phyloP scores from a whole-genome alignment of 2,113 vertebrate species.

The Donacobius atricapilla region DNA sequence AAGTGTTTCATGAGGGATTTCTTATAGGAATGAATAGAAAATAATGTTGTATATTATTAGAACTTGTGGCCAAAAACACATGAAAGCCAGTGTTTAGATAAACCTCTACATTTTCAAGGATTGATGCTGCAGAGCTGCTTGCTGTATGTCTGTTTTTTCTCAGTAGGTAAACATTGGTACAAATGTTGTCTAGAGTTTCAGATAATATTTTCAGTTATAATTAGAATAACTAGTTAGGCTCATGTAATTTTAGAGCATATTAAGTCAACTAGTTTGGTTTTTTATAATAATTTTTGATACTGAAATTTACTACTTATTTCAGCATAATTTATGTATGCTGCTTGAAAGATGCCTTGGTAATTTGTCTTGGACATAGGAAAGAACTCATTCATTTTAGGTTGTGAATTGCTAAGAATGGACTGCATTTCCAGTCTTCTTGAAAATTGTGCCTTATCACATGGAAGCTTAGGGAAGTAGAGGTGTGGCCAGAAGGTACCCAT shows the following conservation, averaged over 20 bases:
- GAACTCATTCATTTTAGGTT: neutral
- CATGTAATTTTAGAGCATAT: neutral
- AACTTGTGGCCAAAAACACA: neutral
- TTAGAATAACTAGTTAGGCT: neutral
- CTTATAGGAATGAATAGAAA: neutral
- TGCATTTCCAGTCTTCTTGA: neutral
- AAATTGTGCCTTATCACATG: neutral
- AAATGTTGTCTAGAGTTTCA: neutral
- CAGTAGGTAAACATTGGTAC: neutral
- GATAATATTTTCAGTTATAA: neutral
- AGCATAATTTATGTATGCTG: neutral
- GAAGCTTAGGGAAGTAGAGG: neutral
- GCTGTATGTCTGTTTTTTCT: neutral
- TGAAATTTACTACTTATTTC: neutral
- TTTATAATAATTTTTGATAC: neutral
- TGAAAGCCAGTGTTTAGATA: neutral
- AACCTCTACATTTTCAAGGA: neutral
- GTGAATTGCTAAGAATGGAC: neutral
- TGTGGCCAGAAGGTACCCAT: neutral
- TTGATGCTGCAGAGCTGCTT: neutral
- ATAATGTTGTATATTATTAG: neutral
- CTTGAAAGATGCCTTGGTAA: neutral
- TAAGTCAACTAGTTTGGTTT: neutral
- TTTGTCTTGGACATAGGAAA: neutral
- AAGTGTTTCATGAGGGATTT: neutral